Conservation (phyloP, 2,113 vertebrate species). For the Colaptes auratus region DNA sequence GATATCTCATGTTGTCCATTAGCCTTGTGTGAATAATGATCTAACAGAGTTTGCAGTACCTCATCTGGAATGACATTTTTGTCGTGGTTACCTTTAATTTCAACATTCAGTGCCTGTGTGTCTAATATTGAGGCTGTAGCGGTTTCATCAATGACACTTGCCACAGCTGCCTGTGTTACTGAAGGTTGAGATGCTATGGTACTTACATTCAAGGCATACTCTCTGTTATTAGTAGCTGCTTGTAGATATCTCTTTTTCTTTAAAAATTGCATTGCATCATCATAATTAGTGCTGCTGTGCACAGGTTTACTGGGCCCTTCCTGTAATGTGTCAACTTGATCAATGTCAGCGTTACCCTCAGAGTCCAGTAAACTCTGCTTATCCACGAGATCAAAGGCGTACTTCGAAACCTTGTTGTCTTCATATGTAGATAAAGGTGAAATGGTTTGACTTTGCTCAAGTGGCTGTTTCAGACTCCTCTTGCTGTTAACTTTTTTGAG, state of each 20-base stretch:
- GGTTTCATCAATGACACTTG: conserved; percentile 90
- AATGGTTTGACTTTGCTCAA: conserved; percentile 85
- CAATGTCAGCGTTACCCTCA: conserved; percentile 87
- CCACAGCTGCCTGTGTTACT: conserved; percentile 89
- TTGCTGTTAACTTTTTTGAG: conserved; percentile 93
- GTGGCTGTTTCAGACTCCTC: conserved; percentile 85
- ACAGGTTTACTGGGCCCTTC: conserved; percentile 90
- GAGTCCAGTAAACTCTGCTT: conserved; percentile 91
- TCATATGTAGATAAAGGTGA: conserved; percentile 88
- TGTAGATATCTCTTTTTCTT: conserved; percentile 98
- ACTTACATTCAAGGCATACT: conserved; percentile 90
- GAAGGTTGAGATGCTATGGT: conserved; percentile 91
- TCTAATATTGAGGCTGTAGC: conserved; percentile 90
- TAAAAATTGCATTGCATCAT: conserved; percentile 98
- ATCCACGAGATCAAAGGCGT: conserved; percentile 94
- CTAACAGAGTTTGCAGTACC: conserved; percentile 95
- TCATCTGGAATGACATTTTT: conserved; percentile 96
- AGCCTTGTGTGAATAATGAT: conserved; percentile 97
- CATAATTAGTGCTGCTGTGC: conserved; percentile 94
- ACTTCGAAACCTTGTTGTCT: conserved; percentile 92
- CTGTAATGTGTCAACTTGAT: conserved; percentile 89
- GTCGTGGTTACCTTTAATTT: conserved; percentile 91
- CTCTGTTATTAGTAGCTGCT: conserved; percentile 88
- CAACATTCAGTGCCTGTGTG: conserved; percentile 86
- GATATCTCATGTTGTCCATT: conserved; percentile 96